Evolutionary conservation across 2,888 invertebrate genomes (phyloP).

Genomic region (Tenthredo distinguenda): DNA sequence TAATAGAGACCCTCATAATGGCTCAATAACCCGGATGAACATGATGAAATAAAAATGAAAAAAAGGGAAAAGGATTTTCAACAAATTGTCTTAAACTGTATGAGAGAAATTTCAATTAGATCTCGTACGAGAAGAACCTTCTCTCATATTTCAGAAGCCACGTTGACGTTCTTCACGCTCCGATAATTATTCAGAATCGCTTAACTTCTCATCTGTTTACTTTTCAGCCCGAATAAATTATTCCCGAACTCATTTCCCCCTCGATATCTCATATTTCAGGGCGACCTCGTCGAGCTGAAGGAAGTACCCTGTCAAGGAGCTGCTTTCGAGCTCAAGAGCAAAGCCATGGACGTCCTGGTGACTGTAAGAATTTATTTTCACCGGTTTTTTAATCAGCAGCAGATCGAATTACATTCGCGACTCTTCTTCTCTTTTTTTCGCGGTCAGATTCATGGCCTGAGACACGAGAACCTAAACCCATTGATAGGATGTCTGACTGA

Average conservation of each 20-base stretch:
- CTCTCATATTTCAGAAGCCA: too few species aligned
- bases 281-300: conserved; percentile 94
- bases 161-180: neutral
- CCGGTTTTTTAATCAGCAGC: neutral
- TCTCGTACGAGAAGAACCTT: neutral
- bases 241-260: neutral
- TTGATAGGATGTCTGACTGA: conserved; percentile 92
- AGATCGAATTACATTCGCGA: neutral
- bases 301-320: conserved; percentile 83
- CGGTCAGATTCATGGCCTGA: conserved; percentile 87
- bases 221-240: neutral
- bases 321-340: conserved; percentile 87
- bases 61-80: neutral
- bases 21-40: neutral
- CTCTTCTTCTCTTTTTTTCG: conserved; percentile 18
- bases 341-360: conserved; percentile 89
- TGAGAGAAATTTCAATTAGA: neutral
- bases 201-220: conserved; percentile 4
- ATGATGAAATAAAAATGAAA: neutral
- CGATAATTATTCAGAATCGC: neutral
- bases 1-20: neutral
- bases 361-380: conserved; percentile 77
- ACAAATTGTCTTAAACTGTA: neutral
- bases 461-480: conserved; percentile 95
- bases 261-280: conserved; percentile 80